Evolutionary conservation across 2,113 vertebrate genomes (phyloP), one percentile per base, ranked within the genome.

Genomic region (Heterotis niloticus): DNA sequence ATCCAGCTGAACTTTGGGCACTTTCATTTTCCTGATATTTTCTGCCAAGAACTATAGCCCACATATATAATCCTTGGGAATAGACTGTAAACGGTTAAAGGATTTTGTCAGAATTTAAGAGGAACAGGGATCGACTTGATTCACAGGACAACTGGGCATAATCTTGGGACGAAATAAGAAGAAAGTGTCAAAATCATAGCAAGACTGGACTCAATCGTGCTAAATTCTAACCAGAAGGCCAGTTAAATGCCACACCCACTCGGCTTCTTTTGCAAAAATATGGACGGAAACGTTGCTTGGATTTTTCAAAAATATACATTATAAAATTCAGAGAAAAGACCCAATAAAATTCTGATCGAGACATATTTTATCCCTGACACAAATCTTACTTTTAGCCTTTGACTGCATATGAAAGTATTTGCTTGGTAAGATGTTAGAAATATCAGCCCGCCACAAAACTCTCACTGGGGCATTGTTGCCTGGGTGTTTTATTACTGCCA

Each of bases 301-400:
- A 7, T 44, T 44, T 44, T 44, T 44, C 7, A 4, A 44, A 44
- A 44, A 44, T 44, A 44, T 7, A 44, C 34, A 7, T 44, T 44
- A 44, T 44, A 44, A 62, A 62, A 62, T 62, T 4, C 5, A 62
- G 1, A 54, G 51, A 10, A 52, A 23, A 44, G 44, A 5, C 44
- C 11, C 18, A 20, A 18, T 18, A 44, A 10, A 10, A 51, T 18
- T 20, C 17, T 1, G 44, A n/a, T 51, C 29, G 0, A 52, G 14
- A 71, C 14, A 20, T 62, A 44, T 54, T 20, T 52, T 24, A 34
- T 56, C 87, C 74, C 76, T 79, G 87, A 80, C 78, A 85, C 76
- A 0, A 71, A 85, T 24, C 81, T 87, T 89, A 89, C 88, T 91
- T 88, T 87, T 88, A 87, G 81, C 84, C 86, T 87, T 85, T 78